Evolutionary conservation across 2,888 invertebrate species (phyloP), one percentile per base, ranked within the genome.

Genomic region (Tigriopus californicus): DNA sequence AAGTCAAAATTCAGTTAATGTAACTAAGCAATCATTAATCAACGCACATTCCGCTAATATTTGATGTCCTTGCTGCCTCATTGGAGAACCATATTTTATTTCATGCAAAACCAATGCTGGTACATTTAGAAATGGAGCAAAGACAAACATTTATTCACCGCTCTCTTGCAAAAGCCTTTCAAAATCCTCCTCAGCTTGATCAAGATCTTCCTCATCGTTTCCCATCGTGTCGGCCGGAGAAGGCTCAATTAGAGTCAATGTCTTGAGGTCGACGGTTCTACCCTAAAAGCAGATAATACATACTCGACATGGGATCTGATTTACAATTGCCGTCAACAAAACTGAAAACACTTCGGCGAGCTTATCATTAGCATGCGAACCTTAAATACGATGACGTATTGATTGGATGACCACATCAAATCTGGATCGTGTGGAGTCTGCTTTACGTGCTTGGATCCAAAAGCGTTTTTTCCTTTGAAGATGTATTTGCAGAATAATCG

Each of bases 221-320:
- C 20, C 49, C 13, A 15, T 5, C 8, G 33, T 8, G 22, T 52
- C 56, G 2, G 15, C 46, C 40, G 41, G 13, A n/a, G 59, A 52
- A 8, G 52, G 52, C 20, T 59, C 59, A 20, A 53, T 59, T n/a
- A 59, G 24, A 10, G 52, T 53, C 15, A 59, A 41, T 2, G 59
- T 59, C 41, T 59, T 59, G 41, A 59, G 18, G 40, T 59, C 59
- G 18, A 59, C 52, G n/a, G 59, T 59, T 51, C 59, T 40, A 1
- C 59, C 59, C 59, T 59, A 52, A 2, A 59, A 56, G 15, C n/a
- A 46, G 12, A 18, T 20, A 6, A 46, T n/a, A n/a, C 4, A 46
- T 18, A 20, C 6, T 46, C 5, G 46, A 46, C 46, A 46, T 46
- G 46, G 8, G 5, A 5, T n/a, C n/a, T n/a, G n/a, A n/a, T n/a